Percentiles rank a stretch among this genome's conserved stretches.
These are phyloP conservation scores for Clunio marinus DNA, from an alignment of 2,888 invertebrate species.

Conservation along the genomic window DNA sequence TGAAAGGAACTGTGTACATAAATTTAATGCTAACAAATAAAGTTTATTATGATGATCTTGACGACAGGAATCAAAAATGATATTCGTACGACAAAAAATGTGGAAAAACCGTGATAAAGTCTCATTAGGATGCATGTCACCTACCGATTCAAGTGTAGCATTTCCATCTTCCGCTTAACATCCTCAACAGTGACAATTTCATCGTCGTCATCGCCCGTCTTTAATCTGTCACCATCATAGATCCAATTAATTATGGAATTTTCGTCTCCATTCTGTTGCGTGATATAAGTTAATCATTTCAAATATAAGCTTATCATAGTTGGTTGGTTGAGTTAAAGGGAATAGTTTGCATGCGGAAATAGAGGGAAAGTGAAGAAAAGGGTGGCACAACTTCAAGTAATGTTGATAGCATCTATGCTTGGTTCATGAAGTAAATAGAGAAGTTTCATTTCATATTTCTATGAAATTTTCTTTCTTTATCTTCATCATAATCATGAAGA, in stretches of 20 bases:
- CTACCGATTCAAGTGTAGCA: constrained; percentile 48
- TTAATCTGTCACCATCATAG: constrained; percentile 38
- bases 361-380: too few relatives aligned
- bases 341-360: too few relatives aligned
- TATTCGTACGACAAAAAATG: background rate
- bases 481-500: too few relatives aligned
- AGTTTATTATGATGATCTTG: background rate
- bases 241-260: constrained; percentile 35
- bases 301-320: too few relatives aligned
- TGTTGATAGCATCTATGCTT: too few relatives aligned
- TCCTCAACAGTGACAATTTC: constrained; percentile 49
- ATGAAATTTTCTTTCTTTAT: too few relatives aligned
- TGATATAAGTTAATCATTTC: constrained; percentile 4
- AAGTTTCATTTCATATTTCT: too few relatives aligned
- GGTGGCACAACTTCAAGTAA: too few relatives aligned
- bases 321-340: too few relatives aligned
- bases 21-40: background rate
- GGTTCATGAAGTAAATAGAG: too few relatives aligned
- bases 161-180: constrained; percentile 50
- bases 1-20: too few relatives aligned
- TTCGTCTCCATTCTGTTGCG: constrained; percentile 37
- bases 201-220: constrained; percentile 43
- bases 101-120: background rate
- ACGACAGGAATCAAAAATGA: too few relatives aligned
- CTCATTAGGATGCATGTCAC: constrained; percentile 27